Conservation (phyloP, 2,888 invertebrate genomes). For the Adelphocoris suturalis region DNA sequence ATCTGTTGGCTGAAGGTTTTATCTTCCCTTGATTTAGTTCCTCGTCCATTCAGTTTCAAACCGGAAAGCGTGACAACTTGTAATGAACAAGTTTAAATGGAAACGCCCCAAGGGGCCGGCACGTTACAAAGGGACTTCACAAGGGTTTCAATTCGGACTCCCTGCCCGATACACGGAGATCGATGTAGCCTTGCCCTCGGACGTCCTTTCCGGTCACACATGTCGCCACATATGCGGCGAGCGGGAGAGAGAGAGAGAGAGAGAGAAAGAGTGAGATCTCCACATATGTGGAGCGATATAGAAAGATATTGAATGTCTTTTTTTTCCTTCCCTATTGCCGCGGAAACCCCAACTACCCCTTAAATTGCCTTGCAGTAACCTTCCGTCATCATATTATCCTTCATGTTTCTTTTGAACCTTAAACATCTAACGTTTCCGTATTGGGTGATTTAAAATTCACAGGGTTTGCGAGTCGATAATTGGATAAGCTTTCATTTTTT, state of each 20-base stretch:
- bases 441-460: not conserved
- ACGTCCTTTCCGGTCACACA: not conserved
- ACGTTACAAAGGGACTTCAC: slow-evolving; percentile 12
- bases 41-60: too few species aligned
- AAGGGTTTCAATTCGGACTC: slow-evolving; percentile 14
- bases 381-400: slow-evolving; percentile 5
- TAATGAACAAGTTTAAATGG: slow-evolving; percentile 32
- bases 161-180: not conserved
- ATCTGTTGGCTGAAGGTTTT: too few species aligned
- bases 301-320: slow-evolving; percentile 9
- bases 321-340: not conserved
- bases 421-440: not conserved
- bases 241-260: not conserved
- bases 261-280: not conserved
- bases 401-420: not conserved
- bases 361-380: slow-evolving; percentile 4
- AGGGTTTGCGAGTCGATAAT: too few species aligned
- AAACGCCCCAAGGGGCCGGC: not conserved
- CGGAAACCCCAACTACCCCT: not conserved
- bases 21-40: too few species aligned
- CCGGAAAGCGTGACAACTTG: not conserved
- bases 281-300: slow-evolving; percentile 29
- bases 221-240: slow-evolving; percentile 6
- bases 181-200: slow-evolving; percentile 23
- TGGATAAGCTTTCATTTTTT: too few species aligned